Conservation (phyloP, 1,140 invertebrate genomes). For the Asobara japonica region DNA sequence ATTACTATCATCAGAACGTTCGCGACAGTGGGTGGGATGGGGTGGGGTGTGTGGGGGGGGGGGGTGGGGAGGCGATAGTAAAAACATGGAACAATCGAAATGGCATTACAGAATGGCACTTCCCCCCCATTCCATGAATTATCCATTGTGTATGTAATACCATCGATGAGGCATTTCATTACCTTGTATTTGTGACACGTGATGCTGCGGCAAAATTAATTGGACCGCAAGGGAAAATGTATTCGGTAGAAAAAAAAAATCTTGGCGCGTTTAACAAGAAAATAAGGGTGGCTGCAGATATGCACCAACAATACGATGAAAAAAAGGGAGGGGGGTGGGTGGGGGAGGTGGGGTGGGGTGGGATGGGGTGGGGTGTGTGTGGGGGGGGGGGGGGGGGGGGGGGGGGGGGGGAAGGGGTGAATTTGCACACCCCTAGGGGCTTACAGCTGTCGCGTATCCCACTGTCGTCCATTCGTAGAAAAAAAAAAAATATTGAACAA, state of each 20-base stretch:
- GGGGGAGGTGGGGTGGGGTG: too few relatives aligned
- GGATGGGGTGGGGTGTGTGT: too few relatives aligned
- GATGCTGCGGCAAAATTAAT: too few relatives aligned
- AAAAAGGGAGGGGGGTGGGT: conserved; percentile 49
- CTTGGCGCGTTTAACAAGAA: neutral
- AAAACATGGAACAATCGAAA: conserved; percentile 32
- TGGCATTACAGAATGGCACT: conserved; percentile 18
- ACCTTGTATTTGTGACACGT: neutral
- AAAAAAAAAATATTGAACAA: conserved; percentile 10
- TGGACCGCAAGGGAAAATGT: neutral
- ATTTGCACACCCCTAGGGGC: conserved; percentile 54
- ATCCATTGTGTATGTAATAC: neutral
- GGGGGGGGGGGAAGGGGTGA: too few relatives aligned
- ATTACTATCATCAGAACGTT: conserved; percentile 29
- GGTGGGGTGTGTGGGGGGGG: too few relatives aligned
- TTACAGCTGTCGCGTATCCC: conserved; percentile 65
- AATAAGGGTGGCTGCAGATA: conserved; percentile 38
- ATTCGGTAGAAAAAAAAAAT: neutral
- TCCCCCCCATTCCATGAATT: neutral
- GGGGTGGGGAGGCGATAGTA: conserved; percentile 24
- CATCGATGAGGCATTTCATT: conserved; percentile 2
- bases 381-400: too few relatives aligned
- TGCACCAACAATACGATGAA: conserved; percentile 19
- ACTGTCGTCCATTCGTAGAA: conserved; percentile 47
- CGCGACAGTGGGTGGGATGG: too few relatives aligned